Evolutionary conservation across 2,797 vertebrate genomes (phyloP), one percentile per base, ranked within the genome.

Genomic region (Hippocampus kuda): DNA sequence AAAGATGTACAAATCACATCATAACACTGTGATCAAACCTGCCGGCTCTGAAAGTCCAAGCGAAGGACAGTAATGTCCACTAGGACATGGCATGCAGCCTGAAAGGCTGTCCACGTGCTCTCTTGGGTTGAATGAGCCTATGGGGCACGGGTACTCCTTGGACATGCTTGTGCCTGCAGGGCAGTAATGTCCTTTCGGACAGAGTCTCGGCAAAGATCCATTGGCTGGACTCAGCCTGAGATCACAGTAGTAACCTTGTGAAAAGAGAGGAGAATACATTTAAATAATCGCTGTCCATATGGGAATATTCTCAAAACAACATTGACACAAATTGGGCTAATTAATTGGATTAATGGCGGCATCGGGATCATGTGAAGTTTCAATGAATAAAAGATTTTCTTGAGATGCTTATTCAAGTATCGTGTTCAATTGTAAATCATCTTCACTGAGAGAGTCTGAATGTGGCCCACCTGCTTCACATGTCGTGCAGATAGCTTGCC

Each of bases 181-280:
- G 79, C 95, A 99, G 79, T 93, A 98, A 82, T 94, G 91, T 41
- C 95, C 94, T 75, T 68, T 86, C 0, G 91, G 93, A 78, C 95
- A 97, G 0, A 90, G 90, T 77, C 87, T 89, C n/a, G 86, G 85
- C 30, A 86, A 84, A 22, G 93, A 92, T 60, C 85, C 85, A 42
- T 85, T 91, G 67, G 88, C 44, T 0, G 84, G 84, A 24, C 85
- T 82, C 22, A 77, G 72, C 22, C 85, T 91, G 63, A 70, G 82
- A 78, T 95, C 90, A 77, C 96, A 98, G 84, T 93, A 96, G 84
- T 91, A 94, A 18, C 94, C 95, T 94, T 79, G 26, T 70, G 34
- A 81, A 57, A 49, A 76, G 2, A 78, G 66, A 77, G 11, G 1
- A 15, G 27, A 16, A 22, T 61, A 61, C 30, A 61, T 54, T 54